Base-by-base conservation (phyloP, 2,113 vertebrate genomes). In the Scomber japonicus region DNA sequence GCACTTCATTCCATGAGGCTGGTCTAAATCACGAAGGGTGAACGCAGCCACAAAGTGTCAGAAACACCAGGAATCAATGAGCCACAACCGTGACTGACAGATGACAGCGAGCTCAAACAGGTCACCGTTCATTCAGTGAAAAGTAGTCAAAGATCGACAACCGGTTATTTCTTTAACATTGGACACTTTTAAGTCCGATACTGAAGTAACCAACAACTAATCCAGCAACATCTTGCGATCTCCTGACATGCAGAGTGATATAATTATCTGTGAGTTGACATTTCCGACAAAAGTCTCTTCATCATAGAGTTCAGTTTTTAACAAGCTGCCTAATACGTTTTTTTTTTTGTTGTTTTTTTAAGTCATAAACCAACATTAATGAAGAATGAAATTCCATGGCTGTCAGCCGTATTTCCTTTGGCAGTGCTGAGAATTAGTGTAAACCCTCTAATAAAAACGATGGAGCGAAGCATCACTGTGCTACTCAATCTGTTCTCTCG, bases 321-420 rank as follows among this genome's bases (percentile, higher is more conserved):
- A 68, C 53, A 24, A 30, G 13, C 44, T 19, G 8, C 46, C 15
- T 51, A 69, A 71, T 50, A 4, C 19, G 35, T 40, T 24, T 61
- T 71, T 16, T 48, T 64, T 27, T 16, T 21, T 48, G 60, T 27
- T 27, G 24, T 27, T 27, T 27, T 27, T 27, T 27, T 27, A 27
- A 27, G 24, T 27, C 24, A 27, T 27, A 19, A 75, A 53, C 13
- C 7, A 62, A 27, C 44, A 69, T 81, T 54, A 75, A 62, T 83
- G 63, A 72, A 50, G 51, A 69, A 84, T 79, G 51, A 75, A 65
- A 66, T 74, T 82, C 73, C 61, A 54, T n/a, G 1, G 57, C 69
- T 68, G 30, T 73, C 49, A 44, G n/a, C 46, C 55, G 46, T 80
- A 46, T 82, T 80, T 65, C 56, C 53, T 80, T 78, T 84, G 78